Conservation (phyloP, 2,797 vertebrate species). For the Hozukius guyotensis region DNA sequence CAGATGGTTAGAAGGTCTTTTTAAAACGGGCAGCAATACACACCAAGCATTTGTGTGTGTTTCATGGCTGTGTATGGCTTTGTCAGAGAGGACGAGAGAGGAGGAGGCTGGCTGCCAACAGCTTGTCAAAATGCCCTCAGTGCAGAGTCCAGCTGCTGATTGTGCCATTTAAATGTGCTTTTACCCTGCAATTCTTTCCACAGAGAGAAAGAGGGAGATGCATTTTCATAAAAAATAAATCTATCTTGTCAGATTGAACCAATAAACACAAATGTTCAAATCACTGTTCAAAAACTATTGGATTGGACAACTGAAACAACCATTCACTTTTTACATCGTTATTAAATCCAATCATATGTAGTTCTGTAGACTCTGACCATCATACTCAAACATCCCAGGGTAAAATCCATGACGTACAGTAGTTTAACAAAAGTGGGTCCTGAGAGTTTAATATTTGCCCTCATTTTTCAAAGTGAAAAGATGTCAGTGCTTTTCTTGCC, state of each 20-base stretch:
- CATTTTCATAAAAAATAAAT: conserved; percentile 13
- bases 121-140: conserved; percentile 49
- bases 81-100: conserved; percentile 20
- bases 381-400: not conserved
- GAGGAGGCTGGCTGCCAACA: conserved; percentile 41
- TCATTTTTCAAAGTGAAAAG: conserved; percentile 29
- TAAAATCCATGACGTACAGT: not conserved
- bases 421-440: not conserved
- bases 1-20: conserved; percentile 52
- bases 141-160: conserved; percentile 56
- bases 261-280: not conserved
- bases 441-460: conserved; percentile 6
- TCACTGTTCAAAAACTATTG: not conserved
- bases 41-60: conserved; percentile 7
- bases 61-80: conserved; percentile 26
- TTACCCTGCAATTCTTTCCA: not conserved
- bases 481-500: conserved; percentile 20
- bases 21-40: conserved; percentile 18
- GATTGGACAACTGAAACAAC: not conserved
- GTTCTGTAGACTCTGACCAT: not conserved
- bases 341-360: not conserved
- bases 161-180: conserved; percentile 38
- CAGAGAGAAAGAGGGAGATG: not conserved
- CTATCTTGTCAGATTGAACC: not conserved
- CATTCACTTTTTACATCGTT: not conserved